Evolutionary conservation across 2,888 invertebrate species (phyloP).

Genomic region (Mythimna vitellina): DNA sequence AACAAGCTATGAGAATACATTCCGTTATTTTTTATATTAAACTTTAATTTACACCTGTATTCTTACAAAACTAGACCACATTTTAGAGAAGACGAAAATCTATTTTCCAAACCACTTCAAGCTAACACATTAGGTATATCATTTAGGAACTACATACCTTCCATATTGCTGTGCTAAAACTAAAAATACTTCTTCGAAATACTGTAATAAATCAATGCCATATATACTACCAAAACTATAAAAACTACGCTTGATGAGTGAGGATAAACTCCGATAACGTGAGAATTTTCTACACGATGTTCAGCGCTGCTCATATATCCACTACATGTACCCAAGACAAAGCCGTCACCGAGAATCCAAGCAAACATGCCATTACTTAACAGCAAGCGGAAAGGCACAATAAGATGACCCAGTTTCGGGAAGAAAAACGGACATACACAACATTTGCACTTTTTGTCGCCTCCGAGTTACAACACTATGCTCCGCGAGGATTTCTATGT

Average conservation of each 20-base stretch:
- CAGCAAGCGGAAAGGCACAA: conserved; percentile 67
- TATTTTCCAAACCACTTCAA: too few relatives aligned
- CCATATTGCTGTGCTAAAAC: too few relatives aligned
- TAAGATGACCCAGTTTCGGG: conserved; percentile 72
- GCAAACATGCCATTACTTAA: conserved; percentile 64
- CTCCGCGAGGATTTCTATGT: conserved; percentile 32
- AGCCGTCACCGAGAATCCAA: conserved; percentile 52
- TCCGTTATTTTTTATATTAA: background rate
- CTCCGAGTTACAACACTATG: conserved; percentile 50
- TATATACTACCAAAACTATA: background rate
- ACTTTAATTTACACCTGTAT: background rate
- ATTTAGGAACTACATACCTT: too few relatives aligned
- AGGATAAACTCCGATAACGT: too few relatives aligned
- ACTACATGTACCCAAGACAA: conserved; percentile 32
- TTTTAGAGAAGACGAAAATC: too few relatives aligned
- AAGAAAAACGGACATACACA: conserved; percentile 67
- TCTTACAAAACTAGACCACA: background rate
- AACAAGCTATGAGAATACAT: background rate
- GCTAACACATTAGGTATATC: too few relatives aligned
- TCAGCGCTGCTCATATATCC: conserved; percentile 8
- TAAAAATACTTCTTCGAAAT: too few relatives aligned
- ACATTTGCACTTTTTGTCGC: conserved; percentile 73
- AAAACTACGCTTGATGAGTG: background rate
- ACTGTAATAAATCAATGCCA: too few relatives aligned
- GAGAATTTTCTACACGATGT: background rate